Percentiles rank a stretch among this genome's conserved stretches.
Evolutionary conservation across 2,888 invertebrate species (phyloP).

Genomic region (Drosophila niveifrons): DNA sequence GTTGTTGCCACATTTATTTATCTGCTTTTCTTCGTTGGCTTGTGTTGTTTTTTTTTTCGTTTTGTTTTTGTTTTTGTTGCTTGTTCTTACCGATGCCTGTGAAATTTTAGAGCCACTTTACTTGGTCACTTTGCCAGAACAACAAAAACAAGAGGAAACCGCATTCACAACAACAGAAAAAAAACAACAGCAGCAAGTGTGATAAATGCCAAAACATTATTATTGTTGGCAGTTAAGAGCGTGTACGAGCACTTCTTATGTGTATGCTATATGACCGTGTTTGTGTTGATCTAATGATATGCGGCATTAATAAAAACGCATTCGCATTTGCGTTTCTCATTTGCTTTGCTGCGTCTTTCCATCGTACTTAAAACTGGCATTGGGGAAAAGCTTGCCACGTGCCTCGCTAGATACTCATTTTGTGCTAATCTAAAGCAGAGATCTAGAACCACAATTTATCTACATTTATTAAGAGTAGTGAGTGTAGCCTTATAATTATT

Average conservation of each 20-base stretch:
- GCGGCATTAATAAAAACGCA: slow-evolving; percentile 72
- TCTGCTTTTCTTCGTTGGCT: slow-evolving; percentile 50
- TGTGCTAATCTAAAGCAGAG: neutral
- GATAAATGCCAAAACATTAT: slow-evolving; percentile 74
- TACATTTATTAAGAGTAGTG: neutral
- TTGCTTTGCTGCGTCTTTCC: slow-evolving; percentile 33
- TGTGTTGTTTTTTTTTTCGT: neutral
- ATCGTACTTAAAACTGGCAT: neutral
- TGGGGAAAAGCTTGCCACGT: neutral
- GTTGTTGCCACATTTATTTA: slow-evolving; percentile 78
- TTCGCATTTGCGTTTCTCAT: slow-evolving; percentile 60
- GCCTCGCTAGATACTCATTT: neutral
- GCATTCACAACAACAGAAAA: slow-evolving; percentile 24
- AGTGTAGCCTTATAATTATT: neutral
- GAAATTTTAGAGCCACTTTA: slow-evolving; percentile 79
- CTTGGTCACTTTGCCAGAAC: slow-evolving; percentile 67
- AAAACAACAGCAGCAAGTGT: slow-evolving; percentile 51
- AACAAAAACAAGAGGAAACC: slow-evolving; percentile 24
- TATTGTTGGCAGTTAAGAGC: slow-evolving; percentile 61
- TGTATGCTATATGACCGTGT: slow-evolving; percentile 39
- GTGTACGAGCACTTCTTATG: slow-evolving; percentile 44
- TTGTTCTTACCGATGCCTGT: slow-evolving; percentile 51
- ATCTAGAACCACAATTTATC: neutral
- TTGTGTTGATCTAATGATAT: slow-evolving; percentile 68
- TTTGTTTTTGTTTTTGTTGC: slow-evolving; percentile 26